Conservation (phyloP, 2,888 invertebrate species). For the Eutolmus rufibarbis region DNA sequence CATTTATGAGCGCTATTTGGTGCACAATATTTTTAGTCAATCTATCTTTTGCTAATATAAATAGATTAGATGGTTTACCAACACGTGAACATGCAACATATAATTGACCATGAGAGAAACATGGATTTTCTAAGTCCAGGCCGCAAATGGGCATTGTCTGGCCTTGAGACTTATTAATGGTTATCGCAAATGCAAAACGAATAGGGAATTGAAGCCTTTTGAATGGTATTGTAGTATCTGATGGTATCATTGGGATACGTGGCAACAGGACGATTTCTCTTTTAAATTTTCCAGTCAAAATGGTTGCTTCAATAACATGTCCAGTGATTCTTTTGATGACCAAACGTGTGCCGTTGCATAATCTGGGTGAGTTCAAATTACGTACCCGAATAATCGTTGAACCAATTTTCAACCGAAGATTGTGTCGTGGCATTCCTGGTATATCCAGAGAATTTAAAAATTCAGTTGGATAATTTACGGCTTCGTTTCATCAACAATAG, state of each 20-base stretch:
- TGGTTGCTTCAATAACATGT: conserved; percentile 50
- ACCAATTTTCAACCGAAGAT: conserved; percentile 51
- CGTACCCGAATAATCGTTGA: conserved; percentile 51
- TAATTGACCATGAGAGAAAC: too few relatives aligned
- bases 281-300: conserved; percentile 42
- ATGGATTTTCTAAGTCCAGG: too few relatives aligned
- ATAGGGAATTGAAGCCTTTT: neutral
- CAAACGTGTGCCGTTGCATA: conserved; percentile 52
- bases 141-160: neutral
- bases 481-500: too few relatives aligned
- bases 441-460: neutral
- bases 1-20: too few relatives aligned
- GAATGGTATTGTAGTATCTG: conserved; percentile 43
- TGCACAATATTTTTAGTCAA: too few relatives aligned
- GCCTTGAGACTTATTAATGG: neutral
- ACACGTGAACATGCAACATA: too few relatives aligned
- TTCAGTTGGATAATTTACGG: too few relatives aligned
- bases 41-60: too few relatives aligned
- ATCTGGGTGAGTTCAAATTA: neutral
- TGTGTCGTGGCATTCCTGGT: conserved; percentile 45
- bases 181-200: neutral
- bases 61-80: too few relatives aligned
- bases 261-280: conserved; percentile 50
- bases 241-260: conserved; percentile 54
- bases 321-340: conserved; percentile 47